These are phyloP conservation scores for Germaria angustata DNA, from an alignment of 2,888 invertebrate genomes.

Conservation along the genomic window DNA sequence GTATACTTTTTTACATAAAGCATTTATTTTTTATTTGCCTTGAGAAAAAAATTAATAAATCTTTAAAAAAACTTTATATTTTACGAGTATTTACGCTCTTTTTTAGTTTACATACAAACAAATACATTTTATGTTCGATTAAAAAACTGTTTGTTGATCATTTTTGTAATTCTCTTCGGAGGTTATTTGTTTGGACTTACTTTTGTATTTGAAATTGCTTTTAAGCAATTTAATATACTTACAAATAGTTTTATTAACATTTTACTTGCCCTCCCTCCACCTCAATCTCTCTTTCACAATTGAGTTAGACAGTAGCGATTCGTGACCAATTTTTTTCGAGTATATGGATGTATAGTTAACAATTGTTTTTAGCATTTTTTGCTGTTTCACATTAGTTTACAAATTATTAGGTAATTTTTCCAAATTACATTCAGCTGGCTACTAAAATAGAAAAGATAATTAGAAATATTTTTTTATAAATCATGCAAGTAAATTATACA, in stretches of 20 bases:
- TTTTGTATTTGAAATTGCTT: constrained; percentile 19
- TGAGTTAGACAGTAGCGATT: constrained; percentile 1
- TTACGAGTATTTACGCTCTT: too few relatives aligned
- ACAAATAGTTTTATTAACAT: constrained; percentile 2
- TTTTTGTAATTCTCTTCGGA: constrained; percentile 12
- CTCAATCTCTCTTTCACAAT: not conserved
- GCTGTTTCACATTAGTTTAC: constrained; percentile 1
- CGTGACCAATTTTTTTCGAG: constrained; percentile 45
- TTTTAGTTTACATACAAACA: too few relatives aligned
- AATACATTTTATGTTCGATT: not conserved
- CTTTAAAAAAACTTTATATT: not conserved
- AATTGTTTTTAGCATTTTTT: constrained; percentile 17
- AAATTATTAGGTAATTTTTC: constrained; percentile 17
- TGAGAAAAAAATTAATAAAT: not conserved
- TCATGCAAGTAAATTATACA: constrained; percentile 24
- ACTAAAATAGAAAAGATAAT: not conserved
- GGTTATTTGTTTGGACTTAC: constrained; percentile 25
- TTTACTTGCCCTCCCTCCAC: not conserved
- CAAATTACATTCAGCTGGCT: constrained; percentile 7
- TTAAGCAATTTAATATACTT: constrained; percentile 22
- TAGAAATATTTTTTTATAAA: not conserved
- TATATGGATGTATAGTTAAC: constrained; percentile 5
- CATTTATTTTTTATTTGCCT: too few relatives aligned
- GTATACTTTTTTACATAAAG: too few relatives aligned
- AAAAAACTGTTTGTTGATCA: not conserved